Base-by-base conservation (phyloP, 2,797 vertebrate genomes). In the Tolypeutes matacus region DNA sequence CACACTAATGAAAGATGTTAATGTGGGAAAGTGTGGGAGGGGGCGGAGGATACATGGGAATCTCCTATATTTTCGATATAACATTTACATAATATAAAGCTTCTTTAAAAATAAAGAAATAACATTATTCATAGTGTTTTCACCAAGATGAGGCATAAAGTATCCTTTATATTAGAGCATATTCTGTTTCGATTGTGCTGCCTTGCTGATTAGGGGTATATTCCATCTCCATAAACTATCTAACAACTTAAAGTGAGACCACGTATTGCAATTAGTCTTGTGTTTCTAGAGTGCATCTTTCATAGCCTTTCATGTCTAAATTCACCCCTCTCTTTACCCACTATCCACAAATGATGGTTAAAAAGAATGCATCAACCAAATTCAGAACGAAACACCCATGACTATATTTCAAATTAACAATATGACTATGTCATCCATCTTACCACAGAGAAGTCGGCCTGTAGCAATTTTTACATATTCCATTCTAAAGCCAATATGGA, bases 121-220 rank as follows among this genome's bases (percentile, higher is more conserved):
- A 67, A 9, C 53, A 62, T 81, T 96, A 72, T 96, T 88, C 23
- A 85, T 92, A 62, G 21, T 60, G 58, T 31, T 75, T 82, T 84
- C 70, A 83, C 42, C 11, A 78, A 90, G 51, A 75, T 87, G 51
- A 5, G 2, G 14, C 25, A 87, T 58, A 90, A 83, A 60, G 34
- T 86, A 60, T 20, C 7, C 8, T 62, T 89, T 92, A 78, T 18
- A 39, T n/a, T 49, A 11, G 15, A 42, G 67, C 49, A 49, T 67
- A 83, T 67, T 95, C 58, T 93, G 29, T 70, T 86, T 80, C 75
- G 58, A 23, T 23, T 31, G 21, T 82, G 58, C 8, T 75, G 17
- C 42, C 51, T 87, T 81, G 17, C 42, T 85, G 15, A 91, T 62
- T 49, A 58, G 42, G 42, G 51, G 87, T 51, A 12, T 72, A 3